Conservation (phyloP, 2,113 vertebrate species). For the Morone saxatilis region DNA sequence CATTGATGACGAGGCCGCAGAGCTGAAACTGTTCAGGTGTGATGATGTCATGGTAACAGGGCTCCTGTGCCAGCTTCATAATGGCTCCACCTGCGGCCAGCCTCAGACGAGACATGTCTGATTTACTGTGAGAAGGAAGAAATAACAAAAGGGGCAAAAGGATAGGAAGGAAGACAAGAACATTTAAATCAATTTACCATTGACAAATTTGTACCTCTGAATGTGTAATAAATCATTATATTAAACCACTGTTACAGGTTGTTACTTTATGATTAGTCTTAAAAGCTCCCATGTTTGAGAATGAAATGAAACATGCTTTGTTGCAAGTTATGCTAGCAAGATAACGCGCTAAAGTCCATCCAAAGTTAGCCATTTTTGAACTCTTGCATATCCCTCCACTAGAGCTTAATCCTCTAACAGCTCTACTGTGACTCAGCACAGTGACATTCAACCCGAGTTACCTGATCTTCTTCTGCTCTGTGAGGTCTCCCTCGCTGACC, state of each 20-base stretch:
- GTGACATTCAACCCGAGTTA: constrained; percentile 52
- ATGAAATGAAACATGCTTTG: not conserved
- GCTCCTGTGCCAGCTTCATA: constrained; percentile 99
- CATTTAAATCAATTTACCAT: not conserved
- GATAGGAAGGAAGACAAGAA: not conserved
- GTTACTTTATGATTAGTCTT: not conserved
- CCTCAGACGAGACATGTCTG: constrained; percentile 98
- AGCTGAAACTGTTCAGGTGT: constrained; percentile 99
- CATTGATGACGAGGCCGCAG: constrained; percentile 98
- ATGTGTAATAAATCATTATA: not conserved
- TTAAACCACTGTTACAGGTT: not conserved
- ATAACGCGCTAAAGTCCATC: not conserved
- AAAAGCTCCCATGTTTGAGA: not conserved
- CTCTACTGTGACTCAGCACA: not conserved
- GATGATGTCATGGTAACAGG: constrained; percentile 99
- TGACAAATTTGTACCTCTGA: not conserved
- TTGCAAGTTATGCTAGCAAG: not conserved
- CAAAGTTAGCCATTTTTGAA: not conserved
- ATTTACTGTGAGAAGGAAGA: constrained; percentile 87
- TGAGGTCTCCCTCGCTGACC: constrained; percentile 98
- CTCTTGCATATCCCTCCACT: not conserved
- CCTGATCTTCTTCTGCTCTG: constrained; percentile 99
- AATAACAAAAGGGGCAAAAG: not conserved
- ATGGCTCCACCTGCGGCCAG: constrained; percentile 98
- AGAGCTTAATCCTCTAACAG: not conserved